Conservation (phyloP, 2,888 invertebrate species). For the Catocala fraxini region DNA sequence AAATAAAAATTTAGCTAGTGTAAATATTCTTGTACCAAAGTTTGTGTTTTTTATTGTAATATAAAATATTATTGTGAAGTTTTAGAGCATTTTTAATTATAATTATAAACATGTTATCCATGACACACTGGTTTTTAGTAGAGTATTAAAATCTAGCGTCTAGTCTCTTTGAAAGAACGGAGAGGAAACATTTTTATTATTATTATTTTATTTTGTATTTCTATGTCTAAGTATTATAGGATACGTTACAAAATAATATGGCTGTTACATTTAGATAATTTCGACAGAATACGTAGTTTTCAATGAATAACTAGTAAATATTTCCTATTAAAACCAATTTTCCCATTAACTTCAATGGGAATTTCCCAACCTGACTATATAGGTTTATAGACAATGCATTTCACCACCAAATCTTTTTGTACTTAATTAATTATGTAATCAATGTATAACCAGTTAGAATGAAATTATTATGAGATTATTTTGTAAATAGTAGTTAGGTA, state of each 20-base stretch:
- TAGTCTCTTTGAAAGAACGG: slow-evolving; percentile 39
- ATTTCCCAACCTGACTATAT: slow-evolving; percentile 9
- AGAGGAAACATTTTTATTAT: slow-evolving; percentile 3
- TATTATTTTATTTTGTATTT: slow-evolving; percentile 11
- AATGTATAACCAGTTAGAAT: slow-evolving; percentile 38
- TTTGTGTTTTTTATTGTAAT: slow-evolving; percentile 50
- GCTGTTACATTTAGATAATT: slow-evolving; percentile 41
- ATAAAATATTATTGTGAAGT: slow-evolving; percentile 54
- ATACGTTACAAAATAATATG: slow-evolving; percentile 30
- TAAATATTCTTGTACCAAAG: slow-evolving; percentile 70
- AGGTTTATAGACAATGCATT: slow-evolving; percentile 57
- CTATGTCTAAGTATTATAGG: slow-evolving; percentile 21
- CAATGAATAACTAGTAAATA: not conserved
- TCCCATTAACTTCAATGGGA: not conserved
- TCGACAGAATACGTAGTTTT: slow-evolving; percentile 20
- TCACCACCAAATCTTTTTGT: slow-evolving; percentile 71
- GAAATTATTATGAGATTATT: slow-evolving; percentile 55
- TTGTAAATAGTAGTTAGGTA: slow-evolving; percentile 53
- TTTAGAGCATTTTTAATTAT: slow-evolving; percentile 43
- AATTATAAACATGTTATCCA: slow-evolving; percentile 43
- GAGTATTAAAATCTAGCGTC: slow-evolving; percentile 39
- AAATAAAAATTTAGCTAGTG: slow-evolving; percentile 57
- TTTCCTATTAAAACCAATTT: not conserved
- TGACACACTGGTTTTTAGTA: slow-evolving; percentile 36
- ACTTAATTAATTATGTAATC: slow-evolving; percentile 67